Conservation (phyloP, 2,113 vertebrate species). For the Psilopogon haemacephalus region DNA sequence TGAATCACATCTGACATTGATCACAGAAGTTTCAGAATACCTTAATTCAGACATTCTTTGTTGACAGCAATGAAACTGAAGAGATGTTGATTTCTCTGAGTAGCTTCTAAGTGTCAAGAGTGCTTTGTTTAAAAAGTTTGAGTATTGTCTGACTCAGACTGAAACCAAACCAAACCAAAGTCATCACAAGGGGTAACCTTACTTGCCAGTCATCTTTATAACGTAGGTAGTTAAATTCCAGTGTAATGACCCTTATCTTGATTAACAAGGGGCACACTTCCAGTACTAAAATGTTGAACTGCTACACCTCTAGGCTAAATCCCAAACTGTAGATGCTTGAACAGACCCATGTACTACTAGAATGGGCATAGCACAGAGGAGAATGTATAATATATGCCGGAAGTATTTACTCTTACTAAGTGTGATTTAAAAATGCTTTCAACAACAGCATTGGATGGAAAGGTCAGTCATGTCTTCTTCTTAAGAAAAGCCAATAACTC, state of each 20-base stretch:
- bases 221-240: constrained; percentile 14
- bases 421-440: not conserved
- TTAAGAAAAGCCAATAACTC: not conserved
- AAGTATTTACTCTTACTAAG: not conserved
- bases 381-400: not conserved
- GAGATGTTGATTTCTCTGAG: not conserved
- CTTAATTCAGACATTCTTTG: not conserved
- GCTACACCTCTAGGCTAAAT: not conserved
- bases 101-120: not conserved
- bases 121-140: not conserved
- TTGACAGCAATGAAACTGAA: not conserved
- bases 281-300: not conserved
- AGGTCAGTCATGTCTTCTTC: not conserved
- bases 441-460: not conserved
- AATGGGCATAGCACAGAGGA: not conserved
- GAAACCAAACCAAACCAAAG: constrained; percentile 16
- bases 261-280: not conserved
- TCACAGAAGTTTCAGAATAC: not conserved
- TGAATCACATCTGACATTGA: not conserved
- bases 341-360: not conserved
- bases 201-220: not conserved
- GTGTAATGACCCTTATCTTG: not conserved
- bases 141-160: constrained; percentile 39
- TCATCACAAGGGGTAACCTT: not conserved
- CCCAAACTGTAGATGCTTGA: not conserved